Conservation (phyloP, 2,113 vertebrate genomes). For the Nothoprocta pentlandii region DNA sequence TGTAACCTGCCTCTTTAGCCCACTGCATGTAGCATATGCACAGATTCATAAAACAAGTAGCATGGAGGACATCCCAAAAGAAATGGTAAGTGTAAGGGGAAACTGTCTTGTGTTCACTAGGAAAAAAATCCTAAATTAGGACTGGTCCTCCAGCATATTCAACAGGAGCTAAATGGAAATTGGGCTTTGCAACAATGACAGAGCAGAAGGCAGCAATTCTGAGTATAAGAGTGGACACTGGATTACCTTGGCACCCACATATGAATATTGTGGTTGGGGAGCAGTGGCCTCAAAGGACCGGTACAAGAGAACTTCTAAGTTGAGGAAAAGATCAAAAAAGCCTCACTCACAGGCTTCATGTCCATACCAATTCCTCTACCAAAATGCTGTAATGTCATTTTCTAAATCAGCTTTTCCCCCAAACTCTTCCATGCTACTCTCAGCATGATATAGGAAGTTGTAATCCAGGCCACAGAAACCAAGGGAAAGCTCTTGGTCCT, state of each 20-base stretch:
- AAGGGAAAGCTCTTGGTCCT: background rate
- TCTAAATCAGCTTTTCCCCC: background rate
- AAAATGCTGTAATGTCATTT: background rate
- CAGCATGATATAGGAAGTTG: accelerated
- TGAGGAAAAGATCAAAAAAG: background rate
- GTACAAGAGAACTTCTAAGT: background rate
- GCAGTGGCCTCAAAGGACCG: background rate
- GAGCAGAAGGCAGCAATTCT: background rate
- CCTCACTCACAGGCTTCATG: background rate
- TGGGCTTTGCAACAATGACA: background rate
- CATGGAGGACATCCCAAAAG: background rate
- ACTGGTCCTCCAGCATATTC: background rate
- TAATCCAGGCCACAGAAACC: background rate
- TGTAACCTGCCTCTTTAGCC: background rate
- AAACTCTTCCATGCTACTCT: background rate
- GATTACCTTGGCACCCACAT: background rate
- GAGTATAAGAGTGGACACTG: background rate
- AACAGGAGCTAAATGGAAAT: background rate
- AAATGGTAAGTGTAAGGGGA: background rate
- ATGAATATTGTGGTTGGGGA: background rate
- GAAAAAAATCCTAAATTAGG: background rate
- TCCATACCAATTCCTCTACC: background rate
- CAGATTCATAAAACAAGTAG: background rate
- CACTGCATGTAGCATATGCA: background rate
- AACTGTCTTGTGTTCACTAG: background rate